Conservation (phyloP, 1,140 invertebrate species). For the Phortica variegata region DNA sequence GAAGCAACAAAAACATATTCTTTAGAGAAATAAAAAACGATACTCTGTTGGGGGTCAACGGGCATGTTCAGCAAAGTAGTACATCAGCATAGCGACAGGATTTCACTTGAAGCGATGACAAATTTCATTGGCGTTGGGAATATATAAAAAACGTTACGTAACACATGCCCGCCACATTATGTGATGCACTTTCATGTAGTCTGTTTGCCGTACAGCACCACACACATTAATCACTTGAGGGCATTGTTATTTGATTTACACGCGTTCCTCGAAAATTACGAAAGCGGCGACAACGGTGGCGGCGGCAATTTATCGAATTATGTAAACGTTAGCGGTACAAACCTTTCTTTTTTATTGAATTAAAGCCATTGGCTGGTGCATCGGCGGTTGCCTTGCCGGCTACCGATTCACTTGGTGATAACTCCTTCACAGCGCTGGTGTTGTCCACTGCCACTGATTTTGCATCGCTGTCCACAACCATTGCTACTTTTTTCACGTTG, state of each 20-base stretch:
- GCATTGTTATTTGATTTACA: constrained; percentile 4
- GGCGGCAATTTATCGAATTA: constrained; percentile 9
- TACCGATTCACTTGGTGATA: constrained; percentile 19
- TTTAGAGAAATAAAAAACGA: neutral
- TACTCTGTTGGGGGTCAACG: constrained; percentile 36
- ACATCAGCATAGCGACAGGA: neutral
- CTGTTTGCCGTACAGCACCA: neutral
- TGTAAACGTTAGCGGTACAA: constrained; percentile 37
- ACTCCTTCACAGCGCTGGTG: constrained; percentile 30
- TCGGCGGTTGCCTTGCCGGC: constrained; percentile 33
- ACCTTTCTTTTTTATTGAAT: constrained; percentile 40
- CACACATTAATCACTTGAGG: constrained; percentile 1
- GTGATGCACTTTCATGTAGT: neutral
- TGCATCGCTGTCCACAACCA: too few species aligned
- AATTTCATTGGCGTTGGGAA: too few species aligned
- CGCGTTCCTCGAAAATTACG: neutral
- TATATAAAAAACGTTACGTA: too few species aligned
- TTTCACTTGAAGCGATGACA: constrained; percentile 26
- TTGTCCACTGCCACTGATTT: constrained; percentile 46
- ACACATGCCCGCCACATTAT: too few species aligned
- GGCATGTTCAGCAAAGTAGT: constrained; percentile 23
- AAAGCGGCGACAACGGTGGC: neutral
- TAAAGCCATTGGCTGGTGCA: constrained; percentile 11
- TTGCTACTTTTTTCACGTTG: constrained; percentile 29
- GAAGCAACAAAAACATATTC: constrained; percentile 24